Conservation (phyloP, 2,797 vertebrate genomes). For the Lepus townsendii region DNA sequence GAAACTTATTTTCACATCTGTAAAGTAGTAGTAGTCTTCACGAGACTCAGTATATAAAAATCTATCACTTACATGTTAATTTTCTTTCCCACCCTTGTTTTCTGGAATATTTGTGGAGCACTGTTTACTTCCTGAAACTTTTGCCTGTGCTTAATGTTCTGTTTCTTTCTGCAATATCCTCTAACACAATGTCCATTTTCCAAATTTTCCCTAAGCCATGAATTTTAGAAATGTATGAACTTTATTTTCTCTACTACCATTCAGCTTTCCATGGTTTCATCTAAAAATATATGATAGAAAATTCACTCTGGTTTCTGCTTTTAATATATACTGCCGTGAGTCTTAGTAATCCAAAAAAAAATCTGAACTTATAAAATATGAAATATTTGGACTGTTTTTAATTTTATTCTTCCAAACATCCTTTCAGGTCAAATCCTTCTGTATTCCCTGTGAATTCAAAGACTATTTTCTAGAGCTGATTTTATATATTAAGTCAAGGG, state of each 20-base stretch:
- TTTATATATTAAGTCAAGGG: conserved; percentile 3
- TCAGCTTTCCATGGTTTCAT: conserved; percentile 51
- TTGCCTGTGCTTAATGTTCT: background rate
- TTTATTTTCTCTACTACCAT: background rate
- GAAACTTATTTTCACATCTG: conserved; percentile 9
- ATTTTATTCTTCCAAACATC: conserved; percentile 23
- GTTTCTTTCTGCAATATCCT: conserved; percentile 12
- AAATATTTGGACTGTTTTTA: background rate
- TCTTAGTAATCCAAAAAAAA: background rate
- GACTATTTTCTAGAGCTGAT: background rate
- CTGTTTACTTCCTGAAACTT: background rate
- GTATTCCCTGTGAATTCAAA: background rate
- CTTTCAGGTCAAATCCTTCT: background rate
- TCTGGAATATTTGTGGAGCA: background rate
- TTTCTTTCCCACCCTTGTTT: background rate
- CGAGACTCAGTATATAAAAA: background rate
- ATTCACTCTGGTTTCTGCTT: background rate
- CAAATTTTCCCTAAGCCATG: background rate
- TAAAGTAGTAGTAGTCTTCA: background rate
- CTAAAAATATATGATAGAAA: conserved; percentile 51
- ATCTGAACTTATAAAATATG: background rate
- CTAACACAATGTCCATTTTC: background rate
- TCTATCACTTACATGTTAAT: background rate
- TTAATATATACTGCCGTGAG: conserved; percentile 1
- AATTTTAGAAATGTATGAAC: background rate